phyloP scores from a whole-genome alignment of 2,888 invertebrate species.

The Cephus rjabovi region DNA sequence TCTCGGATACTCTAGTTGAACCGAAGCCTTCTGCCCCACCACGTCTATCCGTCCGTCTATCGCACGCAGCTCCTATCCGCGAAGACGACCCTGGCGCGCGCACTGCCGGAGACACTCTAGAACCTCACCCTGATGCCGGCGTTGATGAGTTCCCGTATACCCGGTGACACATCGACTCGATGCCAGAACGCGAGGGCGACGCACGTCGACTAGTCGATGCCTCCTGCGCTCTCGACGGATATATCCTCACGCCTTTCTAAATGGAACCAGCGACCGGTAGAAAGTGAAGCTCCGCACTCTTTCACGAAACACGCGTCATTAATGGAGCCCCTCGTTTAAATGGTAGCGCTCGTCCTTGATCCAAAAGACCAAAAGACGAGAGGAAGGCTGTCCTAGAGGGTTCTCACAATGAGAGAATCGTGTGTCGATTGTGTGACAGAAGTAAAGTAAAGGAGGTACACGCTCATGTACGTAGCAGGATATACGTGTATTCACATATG shows the following conservation, averaged over 20 bases:
- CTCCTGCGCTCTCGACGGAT: background rate
- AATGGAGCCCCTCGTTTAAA: background rate
- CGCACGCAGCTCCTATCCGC: background rate
- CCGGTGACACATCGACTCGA: no score
- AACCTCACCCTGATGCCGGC: background rate
- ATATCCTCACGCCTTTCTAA: background rate
- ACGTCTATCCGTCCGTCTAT: constrained; percentile 9
- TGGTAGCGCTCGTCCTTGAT: background rate
- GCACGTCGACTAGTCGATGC: background rate
- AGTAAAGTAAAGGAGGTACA: background rate
- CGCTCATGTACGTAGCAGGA: background rate
- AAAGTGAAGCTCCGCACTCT: background rate
- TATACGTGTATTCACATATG: background rate
- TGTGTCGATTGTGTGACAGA: background rate
- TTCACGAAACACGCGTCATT: no score
- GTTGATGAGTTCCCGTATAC: background rate
- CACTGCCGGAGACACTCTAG: background rate
- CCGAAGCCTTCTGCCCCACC: constrained; percentile 1
- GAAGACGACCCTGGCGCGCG: background rate
- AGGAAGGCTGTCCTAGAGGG: background rate
- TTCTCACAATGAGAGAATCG: no score
- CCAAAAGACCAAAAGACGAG: background rate
- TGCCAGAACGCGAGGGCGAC: background rate
- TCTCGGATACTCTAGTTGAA: background rate
- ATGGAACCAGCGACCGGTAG: background rate